Conservation (phyloP, 2,113 vertebrate genomes). For the Sebastes schlegelii region DNA sequence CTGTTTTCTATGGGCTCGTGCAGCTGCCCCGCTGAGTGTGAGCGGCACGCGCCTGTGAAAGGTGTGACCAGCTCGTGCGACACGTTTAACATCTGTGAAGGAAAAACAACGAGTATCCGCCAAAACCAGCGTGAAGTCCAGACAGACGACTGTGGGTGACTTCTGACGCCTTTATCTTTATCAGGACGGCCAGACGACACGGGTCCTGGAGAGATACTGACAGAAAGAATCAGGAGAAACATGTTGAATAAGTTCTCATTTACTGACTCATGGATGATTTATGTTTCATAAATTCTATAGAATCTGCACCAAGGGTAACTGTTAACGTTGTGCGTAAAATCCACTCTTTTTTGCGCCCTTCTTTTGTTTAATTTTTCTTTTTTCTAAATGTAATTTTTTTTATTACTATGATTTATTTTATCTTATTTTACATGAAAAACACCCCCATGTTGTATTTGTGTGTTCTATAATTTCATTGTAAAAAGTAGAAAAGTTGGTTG, state of each 20-base stretch:
- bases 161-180: not conserved
- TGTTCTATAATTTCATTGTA: no score
- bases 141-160: slow-evolving; percentile 20
- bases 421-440: no score
- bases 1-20: slow-evolving; percentile 34
- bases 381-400: no score
- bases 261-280: not conserved
- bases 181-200: not conserved
- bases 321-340: slow-evolving; percentile 9
- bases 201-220: not conserved
- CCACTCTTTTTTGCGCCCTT: not conserved
- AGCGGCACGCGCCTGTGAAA: slow-evolving; percentile 44
- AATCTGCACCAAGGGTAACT: not conserved
- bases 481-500: no score
- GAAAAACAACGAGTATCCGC: slow-evolving; percentile 42
- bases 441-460: no score
- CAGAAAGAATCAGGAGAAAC: not conserved
- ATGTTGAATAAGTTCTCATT: not conserved
- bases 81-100: slow-evolving; percentile 38
- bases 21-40: not conserved
- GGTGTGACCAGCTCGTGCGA: slow-evolving; percentile 42
- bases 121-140: slow-evolving; percentile 41
- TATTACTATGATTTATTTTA: no score
- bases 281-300: not conserved
- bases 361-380: no score